These are phyloP conservation scores for Augochlora pura DNA, from an alignment of 1,140 invertebrate genomes.

Conservation along the genomic window DNA sequence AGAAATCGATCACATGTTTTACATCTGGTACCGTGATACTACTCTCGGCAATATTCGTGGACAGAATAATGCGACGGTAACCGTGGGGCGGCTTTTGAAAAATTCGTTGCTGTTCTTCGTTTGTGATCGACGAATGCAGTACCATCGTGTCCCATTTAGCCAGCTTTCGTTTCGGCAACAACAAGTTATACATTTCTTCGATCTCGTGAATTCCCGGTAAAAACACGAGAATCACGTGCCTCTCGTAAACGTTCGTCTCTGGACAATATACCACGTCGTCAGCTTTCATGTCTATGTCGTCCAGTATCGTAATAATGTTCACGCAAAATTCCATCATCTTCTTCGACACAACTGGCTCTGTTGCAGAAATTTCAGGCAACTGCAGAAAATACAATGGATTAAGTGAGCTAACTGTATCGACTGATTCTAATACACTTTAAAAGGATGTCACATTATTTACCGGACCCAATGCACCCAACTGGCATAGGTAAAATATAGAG, in stretches of 20 bases:
- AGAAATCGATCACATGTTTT: constrained; percentile 98
- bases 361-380: constrained; percentile 78
- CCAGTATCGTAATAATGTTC: constrained; percentile 86
- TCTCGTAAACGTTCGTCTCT: constrained; percentile 41
- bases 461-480: constrained; percentile 76
- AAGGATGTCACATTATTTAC: constrained; percentile 65
- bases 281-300: constrained; percentile 83
- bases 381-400: constrained; percentile 63
- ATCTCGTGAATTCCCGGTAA: constrained; percentile 93
- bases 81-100: constrained; percentile 83
- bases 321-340: constrained; percentile 83
- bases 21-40: constrained; percentile 97
- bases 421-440: not conserved
- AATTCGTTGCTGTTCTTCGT: constrained; percentile 87
- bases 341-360: constrained; percentile 80
- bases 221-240: constrained; percentile 91
- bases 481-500: constrained; percentile 86
- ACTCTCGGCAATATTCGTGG: constrained; percentile 98
- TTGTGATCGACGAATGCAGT: constrained; percentile 88
- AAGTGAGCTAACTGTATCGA: not conserved
- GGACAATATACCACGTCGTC: constrained; percentile 36
- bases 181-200: constrained; percentile 81
- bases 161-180: constrained; percentile 67
- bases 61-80: constrained; percentile 92
- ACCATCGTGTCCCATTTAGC: constrained; percentile 83